phyloP scores from a whole-genome alignment of 2,888 invertebrate species.

The Macropis europaea region DNA sequence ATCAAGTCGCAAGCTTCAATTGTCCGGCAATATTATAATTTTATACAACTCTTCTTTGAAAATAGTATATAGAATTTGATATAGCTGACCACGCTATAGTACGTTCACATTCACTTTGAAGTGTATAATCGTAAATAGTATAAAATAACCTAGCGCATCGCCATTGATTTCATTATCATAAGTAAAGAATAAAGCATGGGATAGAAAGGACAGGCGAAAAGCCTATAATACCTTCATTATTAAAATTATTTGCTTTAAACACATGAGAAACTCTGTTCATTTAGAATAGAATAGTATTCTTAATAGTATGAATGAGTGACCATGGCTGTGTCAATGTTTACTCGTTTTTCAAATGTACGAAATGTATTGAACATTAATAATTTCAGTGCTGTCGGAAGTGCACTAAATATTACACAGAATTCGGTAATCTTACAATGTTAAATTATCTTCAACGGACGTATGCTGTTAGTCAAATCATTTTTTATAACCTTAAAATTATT shows the following conservation, averaged over 20 bases:
- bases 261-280: background rate
- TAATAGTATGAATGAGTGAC: background rate
- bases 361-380: conserved; percentile 36
- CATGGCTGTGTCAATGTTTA: conserved; percentile 42
- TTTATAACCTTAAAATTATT: conserved; percentile 10
- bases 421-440: conserved; percentile 26
- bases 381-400: conserved; percentile 10
- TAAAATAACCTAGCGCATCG: too few relatives aligned
- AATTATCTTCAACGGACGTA: background rate
- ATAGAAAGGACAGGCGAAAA: background rate
- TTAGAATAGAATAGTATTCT: background rate
- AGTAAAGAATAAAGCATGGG: background rate
- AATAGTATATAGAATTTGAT: too few relatives aligned
- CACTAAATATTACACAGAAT: background rate
- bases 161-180: background rate
- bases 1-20: too few relatives aligned
- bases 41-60: too few relatives aligned
- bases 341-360: conserved; percentile 39
- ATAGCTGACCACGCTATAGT: too few relatives aligned
- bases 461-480: background rate
- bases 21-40: too few relatives aligned
- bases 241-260: background rate
- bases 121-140: too few relatives aligned
- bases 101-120: too few relatives aligned
- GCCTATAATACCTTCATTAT: background rate